Conservation (phyloP, 2,113 vertebrate species). For the Vanacampus margaritifer region DNA sequence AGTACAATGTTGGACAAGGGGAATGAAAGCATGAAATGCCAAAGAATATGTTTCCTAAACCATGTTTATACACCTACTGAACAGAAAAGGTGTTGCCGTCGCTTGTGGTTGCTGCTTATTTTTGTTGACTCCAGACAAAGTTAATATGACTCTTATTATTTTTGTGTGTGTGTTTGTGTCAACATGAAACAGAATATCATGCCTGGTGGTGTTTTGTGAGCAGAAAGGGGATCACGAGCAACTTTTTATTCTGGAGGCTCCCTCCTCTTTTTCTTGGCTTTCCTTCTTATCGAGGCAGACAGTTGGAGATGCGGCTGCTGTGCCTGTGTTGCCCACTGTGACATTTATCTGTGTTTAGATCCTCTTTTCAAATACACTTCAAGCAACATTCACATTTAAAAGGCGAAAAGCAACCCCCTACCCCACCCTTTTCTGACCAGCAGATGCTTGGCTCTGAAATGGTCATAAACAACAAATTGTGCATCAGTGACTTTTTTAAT, state of each 20-base stretch:
- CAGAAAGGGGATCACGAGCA: slow-evolving; percentile 12
- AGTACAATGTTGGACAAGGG: not conserved
- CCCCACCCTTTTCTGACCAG: not conserved
- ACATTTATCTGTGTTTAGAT: slow-evolving; percentile 49
- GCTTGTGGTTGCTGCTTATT: slow-evolving; percentile 8
- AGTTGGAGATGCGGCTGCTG: slow-evolving; percentile 26
- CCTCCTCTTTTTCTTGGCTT: slow-evolving; percentile 12
- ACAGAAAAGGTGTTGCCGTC: not conserved
- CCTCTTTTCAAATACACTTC: slow-evolving; percentile 32
- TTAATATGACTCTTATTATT: not conserved
- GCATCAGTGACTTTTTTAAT: not conserved
- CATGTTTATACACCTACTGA: not conserved
- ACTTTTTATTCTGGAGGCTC: slow-evolving; percentile 11
- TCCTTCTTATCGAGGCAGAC: slow-evolving; percentile 32
- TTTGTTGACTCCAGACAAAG: not conserved
- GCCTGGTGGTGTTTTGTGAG: not conserved
- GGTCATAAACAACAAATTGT: not conserved
- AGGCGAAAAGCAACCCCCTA: not conserved
- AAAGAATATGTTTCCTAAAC: not conserved
- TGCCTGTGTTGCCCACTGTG: slow-evolving; percentile 33
- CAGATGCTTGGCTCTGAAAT: not conserved
- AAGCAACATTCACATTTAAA: slow-evolving; percentile 20
- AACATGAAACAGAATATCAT: not conserved
- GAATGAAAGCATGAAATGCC: not conserved
- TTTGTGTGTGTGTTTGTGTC: not conserved